A percentile compares a stretch with the other conserved stretches of the same genome.
Evolutionary conservation across 2,113 vertebrate genomes (phyloP).

Genomic region (Bos indicus): DNA sequence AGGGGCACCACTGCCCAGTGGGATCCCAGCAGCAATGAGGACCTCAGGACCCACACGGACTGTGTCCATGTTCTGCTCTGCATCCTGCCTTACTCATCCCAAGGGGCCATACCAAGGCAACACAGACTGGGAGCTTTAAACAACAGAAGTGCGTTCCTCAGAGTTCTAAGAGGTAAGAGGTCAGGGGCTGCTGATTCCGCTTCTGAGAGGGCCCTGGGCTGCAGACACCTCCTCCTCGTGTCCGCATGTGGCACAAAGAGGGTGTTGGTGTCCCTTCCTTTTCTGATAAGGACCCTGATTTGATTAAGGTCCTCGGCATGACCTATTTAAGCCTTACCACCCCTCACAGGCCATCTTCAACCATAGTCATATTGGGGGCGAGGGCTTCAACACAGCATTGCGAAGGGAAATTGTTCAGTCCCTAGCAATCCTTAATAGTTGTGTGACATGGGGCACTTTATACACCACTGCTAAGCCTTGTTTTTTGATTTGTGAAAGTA

Average conservation of each 20-base stretch:
- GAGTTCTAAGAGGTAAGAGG: not conserved
- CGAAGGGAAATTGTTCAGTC: not conserved
- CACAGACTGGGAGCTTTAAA: not conserved
- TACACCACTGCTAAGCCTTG: not conserved
- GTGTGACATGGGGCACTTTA: not conserved
- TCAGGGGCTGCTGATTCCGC: not conserved
- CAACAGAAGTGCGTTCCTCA: not conserved
- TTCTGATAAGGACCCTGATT: not conserved
- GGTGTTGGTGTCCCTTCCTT: not conserved
- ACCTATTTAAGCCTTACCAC: not conserved
- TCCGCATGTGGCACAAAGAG: rapidly evolving
- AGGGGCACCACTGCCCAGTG: not conserved
- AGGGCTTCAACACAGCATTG: not conserved
- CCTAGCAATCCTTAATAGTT: not conserved
- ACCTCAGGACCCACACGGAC: not conserved
- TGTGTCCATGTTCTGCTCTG: not conserved
- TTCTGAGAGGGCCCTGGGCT: not conserved
- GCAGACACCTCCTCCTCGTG: not conserved
- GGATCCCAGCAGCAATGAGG: not conserved
- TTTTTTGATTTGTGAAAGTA: not conserved
- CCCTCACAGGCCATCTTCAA: not conserved
- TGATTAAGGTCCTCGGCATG: not conserved
- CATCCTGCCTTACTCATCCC: not conserved
- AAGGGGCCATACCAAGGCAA: not conserved
- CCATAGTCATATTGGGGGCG: not conserved